Percentiles rank a stretch among this genome's conserved stretches.
phyloP scores from a whole-genome alignment of 1,140 invertebrate species.

The Ptiloglossa arizonensis region DNA sequence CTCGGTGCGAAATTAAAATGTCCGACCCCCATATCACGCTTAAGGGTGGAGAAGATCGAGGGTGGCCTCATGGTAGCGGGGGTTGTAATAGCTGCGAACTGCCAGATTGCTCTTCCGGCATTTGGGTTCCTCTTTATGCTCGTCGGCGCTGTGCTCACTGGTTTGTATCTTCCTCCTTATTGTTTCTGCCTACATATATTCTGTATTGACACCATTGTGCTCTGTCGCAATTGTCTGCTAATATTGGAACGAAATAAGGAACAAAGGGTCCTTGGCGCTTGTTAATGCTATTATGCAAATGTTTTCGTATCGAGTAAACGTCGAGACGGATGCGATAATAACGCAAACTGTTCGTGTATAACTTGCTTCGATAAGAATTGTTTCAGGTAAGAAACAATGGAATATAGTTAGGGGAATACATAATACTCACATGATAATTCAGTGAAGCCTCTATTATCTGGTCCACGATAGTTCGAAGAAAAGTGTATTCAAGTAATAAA shows the following conservation, averaged over 20 bases:
- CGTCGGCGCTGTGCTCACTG: slow-evolving; percentile 87
- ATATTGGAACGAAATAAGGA: not conserved
- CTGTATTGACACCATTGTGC: not conserved
- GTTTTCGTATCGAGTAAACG: not conserved
- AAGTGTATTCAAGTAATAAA: too few relatives aligned
- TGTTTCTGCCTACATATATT: not conserved
- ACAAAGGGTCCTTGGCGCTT: not conserved
- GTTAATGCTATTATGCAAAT: not conserved
- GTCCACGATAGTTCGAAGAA: too few relatives aligned
- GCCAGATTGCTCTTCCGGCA: slow-evolving; percentile 88
- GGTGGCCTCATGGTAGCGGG: slow-evolving; percentile 88
- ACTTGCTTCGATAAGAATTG: not conserved
- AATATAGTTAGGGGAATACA: not conserved
- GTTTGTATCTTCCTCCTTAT: slow-evolving; percentile 77
- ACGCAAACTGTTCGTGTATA: not conserved
- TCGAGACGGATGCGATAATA: not conserved
- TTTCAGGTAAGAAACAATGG: too few relatives aligned
- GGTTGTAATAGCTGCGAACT: slow-evolving; percentile 88
- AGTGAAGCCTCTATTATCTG: too few relatives aligned
- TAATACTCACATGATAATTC: too few relatives aligned
- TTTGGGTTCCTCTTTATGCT: slow-evolving; percentile 89
- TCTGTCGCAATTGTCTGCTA: not conserved
- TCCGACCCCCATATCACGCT: slow-evolving; percentile 83
- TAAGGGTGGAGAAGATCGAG: slow-evolving; percentile 88
- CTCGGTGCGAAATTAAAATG: slow-evolving; percentile 83